Evolutionary conservation across 2,888 invertebrate genomes (phyloP), one percentile per base, ranked within the genome.

Genomic region (Drosophila austrosaltans): DNA sequence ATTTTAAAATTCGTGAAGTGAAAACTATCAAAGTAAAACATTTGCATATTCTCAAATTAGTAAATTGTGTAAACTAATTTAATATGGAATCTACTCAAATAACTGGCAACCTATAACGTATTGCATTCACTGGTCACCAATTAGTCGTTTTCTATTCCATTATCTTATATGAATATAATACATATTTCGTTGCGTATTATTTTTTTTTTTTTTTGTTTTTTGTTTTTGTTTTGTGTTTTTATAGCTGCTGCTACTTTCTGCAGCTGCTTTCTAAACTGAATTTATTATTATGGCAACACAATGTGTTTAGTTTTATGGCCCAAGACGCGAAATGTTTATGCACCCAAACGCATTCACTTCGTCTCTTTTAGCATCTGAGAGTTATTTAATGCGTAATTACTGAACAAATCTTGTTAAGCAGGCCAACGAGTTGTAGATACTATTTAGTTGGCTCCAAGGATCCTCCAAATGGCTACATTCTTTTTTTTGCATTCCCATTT

Each of bases 361-460:
- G 30, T 10, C 28, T n/a, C 28, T 12, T n/a, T 22, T 28, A 10
- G 30, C 66, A 72, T 58, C 70, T 60, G 69, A 69, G 74, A 80
- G 76, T 75, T 81, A 81, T 87, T 85, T 80, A 81, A 88, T 79
- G 86, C 82, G 77, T 86, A 88, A 86, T 88, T 88, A 86, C 77
- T 80, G 71, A 61, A 61, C 59, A 76, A 76, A 77, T 84, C 79
- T 77, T 57, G 72, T 75, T 66, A 68, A 75, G 69, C 69, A 62
- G 65, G 39, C 66, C 54, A 63, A 63, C 53, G 59, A 57, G 63
- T n/a, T 53, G 44, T 44, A 56, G 39, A 28, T 32, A 32, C 48
- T 20, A 65, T 58, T 62, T 65, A 60, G 66, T 42, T 48, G 56
- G 62, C 53, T 54, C 32, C 22, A 53, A 61, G 64, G 12, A 44